These are phyloP conservation scores for Lissonota sp. DNA, from an alignment of 2,888 invertebrate genomes.

Conservation along the genomic window DNA sequence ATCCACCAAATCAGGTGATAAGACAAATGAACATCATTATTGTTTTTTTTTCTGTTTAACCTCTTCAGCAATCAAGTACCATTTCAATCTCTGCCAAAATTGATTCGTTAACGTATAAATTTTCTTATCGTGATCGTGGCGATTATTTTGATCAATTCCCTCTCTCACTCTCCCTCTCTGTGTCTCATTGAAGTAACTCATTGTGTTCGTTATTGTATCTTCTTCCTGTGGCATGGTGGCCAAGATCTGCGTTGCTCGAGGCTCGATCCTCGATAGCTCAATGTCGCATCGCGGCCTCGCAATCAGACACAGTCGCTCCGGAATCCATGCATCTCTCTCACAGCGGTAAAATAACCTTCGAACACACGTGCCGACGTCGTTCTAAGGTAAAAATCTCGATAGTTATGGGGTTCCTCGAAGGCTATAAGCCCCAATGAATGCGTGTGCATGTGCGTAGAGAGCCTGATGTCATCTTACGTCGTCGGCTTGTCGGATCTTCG, in stretches of 20 bases:
- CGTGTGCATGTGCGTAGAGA: conserved; percentile 46
- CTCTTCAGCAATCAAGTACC: background rate
- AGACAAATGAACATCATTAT: conserved; percentile 44
- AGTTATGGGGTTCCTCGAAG: no score
- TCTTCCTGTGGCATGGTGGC: background rate
- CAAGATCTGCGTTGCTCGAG: conserved; percentile 15
- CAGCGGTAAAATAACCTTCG: no score
- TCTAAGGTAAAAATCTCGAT: no score
- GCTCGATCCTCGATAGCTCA: conserved; percentile 54
- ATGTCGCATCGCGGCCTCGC: conserved; percentile 58
- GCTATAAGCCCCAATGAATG: no score
- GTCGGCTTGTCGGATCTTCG: conserved; percentile 74
- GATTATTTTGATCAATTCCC: conserved; percentile 23
- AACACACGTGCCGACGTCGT: no score
- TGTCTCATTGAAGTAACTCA: conserved; percentile 48
- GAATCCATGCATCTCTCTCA: conserved; percentile 1
- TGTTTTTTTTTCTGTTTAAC: conserved; percentile 19
- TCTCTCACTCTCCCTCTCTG: background rate
- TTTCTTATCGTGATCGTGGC: conserved; percentile 20
- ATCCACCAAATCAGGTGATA: background rate
- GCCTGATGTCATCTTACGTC: conserved; percentile 74
- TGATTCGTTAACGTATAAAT: conserved; percentile 24
- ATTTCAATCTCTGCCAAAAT: conserved; percentile 39
- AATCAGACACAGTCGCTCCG: conserved; percentile 42
- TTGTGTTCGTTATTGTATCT: conserved; percentile 40